These are phyloP conservation scores for Hestina assimilis DNA, from an alignment of 1,140 invertebrate genomes.

Conservation along the genomic window DNA sequence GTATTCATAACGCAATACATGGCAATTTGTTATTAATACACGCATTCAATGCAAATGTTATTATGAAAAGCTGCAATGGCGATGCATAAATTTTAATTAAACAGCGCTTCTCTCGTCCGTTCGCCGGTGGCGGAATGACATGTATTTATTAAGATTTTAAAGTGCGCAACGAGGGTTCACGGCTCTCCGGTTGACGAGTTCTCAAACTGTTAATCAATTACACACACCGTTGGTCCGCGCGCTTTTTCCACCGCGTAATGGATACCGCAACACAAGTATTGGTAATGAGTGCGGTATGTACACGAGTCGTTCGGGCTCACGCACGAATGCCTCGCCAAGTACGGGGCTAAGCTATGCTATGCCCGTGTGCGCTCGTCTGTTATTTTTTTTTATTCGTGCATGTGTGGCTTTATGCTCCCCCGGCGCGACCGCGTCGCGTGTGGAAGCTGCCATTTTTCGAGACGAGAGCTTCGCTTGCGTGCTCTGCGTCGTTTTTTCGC, in stretches of 20 bases:
- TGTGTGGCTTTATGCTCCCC: conserved; percentile 51
- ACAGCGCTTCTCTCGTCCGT: background rate
- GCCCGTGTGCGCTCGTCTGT: conserved; percentile 43
- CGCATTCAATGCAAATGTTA: conserved; percentile 39
- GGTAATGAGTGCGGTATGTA: conserved; percentile 53
- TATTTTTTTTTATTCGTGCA: conserved; percentile 44
- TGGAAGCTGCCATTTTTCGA: conserved; percentile 50
- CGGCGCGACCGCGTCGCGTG: conserved; percentile 29
- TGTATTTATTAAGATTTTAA: conserved; percentile 59
- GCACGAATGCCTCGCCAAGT: conserved; percentile 60
- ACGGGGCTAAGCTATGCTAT: conserved; percentile 42
- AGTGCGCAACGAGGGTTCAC: conserved; percentile 34
- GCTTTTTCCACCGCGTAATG: conserved; percentile 70
- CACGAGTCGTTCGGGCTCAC: conserved; percentile 44
- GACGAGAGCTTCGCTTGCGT: conserved; percentile 47
- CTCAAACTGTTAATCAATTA: conserved; percentile 69
- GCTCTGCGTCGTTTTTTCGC: conserved; percentile 49
- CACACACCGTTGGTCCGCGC: conserved; percentile 58
- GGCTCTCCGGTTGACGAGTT: conserved; percentile 27
- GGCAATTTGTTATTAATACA: conserved; percentile 17
- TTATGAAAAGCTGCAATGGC: conserved; percentile 24
- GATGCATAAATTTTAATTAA: conserved; percentile 27
- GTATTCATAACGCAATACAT: background rate
- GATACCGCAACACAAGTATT: conserved; percentile 63
- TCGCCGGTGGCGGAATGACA: conserved; percentile 28